Base-by-base conservation (phyloP, 1,140 invertebrate genomes). In the Zaprionus camerounensis region DNA sequence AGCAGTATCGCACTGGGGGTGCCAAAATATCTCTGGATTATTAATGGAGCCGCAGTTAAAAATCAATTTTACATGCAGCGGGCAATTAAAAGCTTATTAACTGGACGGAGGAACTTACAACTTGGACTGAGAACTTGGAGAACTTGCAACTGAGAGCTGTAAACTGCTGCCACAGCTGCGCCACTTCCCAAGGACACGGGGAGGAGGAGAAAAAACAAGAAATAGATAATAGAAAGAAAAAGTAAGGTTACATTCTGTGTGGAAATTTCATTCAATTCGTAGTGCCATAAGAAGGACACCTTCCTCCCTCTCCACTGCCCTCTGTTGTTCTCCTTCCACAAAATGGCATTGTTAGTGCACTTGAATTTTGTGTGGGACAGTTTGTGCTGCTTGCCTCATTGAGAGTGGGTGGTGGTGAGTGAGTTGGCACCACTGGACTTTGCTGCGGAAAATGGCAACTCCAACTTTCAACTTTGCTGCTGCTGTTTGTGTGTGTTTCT, bases 31-130 rank as follows among this genome's bases (percentile, higher is more conserved):
- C 41, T n/a, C 56, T 51, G 38, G 15, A 72, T 71, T 46, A 55
- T 55, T 61, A 71, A 71, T 63, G 59, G 24, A 75, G 67, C 51
- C 53, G 74, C 69, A 72, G 46, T 76, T 76, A 66, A 67, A 76
- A 73, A 64, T 77, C 71, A 64, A 73, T 77, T 68, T 41, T 22
- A 63, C 53, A 38, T 26, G 46, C n/a, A 72, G 41, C 6, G 49
- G 71, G 34, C 66, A 78, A 78, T 80, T 80, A 80, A 70, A 77
- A 77, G 64, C 46, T 59, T 68, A 69, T 75, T 68, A 88, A 80
- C 57, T 62, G 36, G 13, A 38, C n/a, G 66, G 76, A 13, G 20
- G 17, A 46, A 63, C 20, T 26, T 44, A n/a, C 15, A 46, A 22
- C 41, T n/a, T n/a, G 41, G 34, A 41, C 31, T 15, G 26, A 31